Evolutionary conservation across 1,140 invertebrate genomes (phyloP), one percentile per base, ranked within the genome.

Genomic region (Akabosia matsudoensis): DNA sequence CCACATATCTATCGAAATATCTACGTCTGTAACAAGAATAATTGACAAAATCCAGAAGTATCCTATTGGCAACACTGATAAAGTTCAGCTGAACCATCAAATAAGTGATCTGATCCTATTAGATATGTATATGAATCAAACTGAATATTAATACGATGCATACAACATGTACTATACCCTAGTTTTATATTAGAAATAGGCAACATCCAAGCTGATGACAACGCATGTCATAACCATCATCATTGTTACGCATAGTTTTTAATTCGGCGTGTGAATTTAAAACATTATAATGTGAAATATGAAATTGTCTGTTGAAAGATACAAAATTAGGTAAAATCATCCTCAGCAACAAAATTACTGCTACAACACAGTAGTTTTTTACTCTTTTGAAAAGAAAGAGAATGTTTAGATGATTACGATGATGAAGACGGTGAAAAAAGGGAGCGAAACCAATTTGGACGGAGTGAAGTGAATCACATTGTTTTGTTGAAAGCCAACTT

Each of bases 281-380:
- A 37, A 52, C 2, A 78, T 78, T 67, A 74, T 61, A 45, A 73
- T 73, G 52, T 45, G 37, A 75, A 64, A 72, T 34, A 64, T 78
- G 76, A 79, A 77, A 73, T 74, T 34, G 73, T 51, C 75, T 75
- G 78, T 74, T 61, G 76, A 79, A 71, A 74, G 73, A 77, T 74
- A 74, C 73, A 74, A 77, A 79, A 79, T 79, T 79, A 79, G 78
- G 76, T 79, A 74, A 79, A 79, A 79, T 79, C 76, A 76, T 45
- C 70, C 70, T 61, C 33, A 74, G 3, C 33, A 14, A 7, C 37
- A 45, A 18, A 7, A 45, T 18, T 18, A 45, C 7, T 45, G 7
- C 18, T 45, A 31, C 31, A 18, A 10, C 24, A 64, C 14, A 64
- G 56, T 64, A 64, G 56, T 26, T 10, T 4, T 16, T 14, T n/a